Percentiles rank a stretch among this genome's conserved stretches.
Evolutionary conservation across 1,140 invertebrate species (phyloP).

Genomic region (Diorhabda carinulata): DNA sequence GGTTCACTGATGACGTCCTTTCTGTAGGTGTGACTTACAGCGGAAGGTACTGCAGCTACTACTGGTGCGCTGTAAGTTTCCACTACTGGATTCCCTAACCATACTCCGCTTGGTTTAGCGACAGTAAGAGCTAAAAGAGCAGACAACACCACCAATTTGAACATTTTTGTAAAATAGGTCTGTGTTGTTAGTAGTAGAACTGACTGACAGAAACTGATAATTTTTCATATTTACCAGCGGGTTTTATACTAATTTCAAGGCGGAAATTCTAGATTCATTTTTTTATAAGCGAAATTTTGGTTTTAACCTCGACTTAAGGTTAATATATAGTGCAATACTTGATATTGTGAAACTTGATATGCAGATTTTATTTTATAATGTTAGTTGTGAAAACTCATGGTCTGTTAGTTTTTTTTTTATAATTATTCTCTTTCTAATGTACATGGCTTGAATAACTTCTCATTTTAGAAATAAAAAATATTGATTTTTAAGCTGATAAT

Average conservation of each 20-base stretch:
- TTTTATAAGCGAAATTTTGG: too few species aligned
- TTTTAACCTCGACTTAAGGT: too few species aligned
- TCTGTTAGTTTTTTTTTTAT: too few species aligned
- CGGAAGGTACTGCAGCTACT: constrained; percentile 18
- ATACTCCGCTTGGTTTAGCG: constrained; percentile 26
- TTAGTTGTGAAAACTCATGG: too few species aligned
- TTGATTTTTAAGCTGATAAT: too few species aligned
- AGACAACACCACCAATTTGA: constrained; percentile 38
- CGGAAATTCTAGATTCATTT: background rate
- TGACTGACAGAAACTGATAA: background rate
- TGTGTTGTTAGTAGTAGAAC: background rate
- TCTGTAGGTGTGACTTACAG: constrained; percentile 23
- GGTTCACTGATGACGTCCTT: constrained; percentile 27
- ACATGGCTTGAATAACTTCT: too few species aligned
- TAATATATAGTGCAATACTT: too few species aligned
- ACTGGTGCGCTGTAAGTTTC: background rate
- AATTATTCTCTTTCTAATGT: too few species aligned
- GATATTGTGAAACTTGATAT: too few species aligned
- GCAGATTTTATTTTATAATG: too few species aligned
- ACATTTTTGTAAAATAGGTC: constrained; percentile 28
- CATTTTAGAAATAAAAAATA: too few species aligned
- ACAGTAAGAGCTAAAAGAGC: constrained; percentile 28
- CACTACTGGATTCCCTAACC: constrained; percentile 9
- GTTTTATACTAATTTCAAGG: background rate
- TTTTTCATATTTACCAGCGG: background rate